Evolutionary conservation across 2,113 vertebrate genomes (phyloP).

Genomic region (Phaetusa simplex): DNA sequence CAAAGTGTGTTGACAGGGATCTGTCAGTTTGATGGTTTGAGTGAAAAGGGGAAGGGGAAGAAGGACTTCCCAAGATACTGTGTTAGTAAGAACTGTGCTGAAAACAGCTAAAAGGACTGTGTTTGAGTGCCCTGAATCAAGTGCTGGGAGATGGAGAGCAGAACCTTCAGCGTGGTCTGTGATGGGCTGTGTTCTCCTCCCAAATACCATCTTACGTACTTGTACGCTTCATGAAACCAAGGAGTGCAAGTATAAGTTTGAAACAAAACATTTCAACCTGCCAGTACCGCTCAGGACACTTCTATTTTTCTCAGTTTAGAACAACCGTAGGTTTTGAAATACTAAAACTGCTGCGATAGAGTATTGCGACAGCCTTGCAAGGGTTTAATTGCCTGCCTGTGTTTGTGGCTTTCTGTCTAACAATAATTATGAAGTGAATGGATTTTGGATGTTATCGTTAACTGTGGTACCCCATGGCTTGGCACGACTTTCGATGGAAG

Average conservation of each 20-base stretch:
- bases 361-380: background rate
- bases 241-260: background rate
- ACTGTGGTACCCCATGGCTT: background rate
- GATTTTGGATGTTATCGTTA: background rate
- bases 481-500: background rate
- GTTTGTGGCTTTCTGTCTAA: background rate
- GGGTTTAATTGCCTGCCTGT: background rate
- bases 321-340: background rate
- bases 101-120: background rate
- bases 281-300: background rate
- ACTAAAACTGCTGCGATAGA: fast-evolving
- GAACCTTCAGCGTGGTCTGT: background rate
- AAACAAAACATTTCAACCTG: background rate
- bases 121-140: background rate
- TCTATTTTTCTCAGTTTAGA: background rate
- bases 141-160: background rate
- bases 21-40: background rate
- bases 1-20: background rate
- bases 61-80: background rate
- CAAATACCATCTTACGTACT: background rate
- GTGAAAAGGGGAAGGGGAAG: background rate
- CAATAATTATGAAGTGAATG: background rate
- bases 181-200: background rate
- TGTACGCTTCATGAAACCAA: background rate
- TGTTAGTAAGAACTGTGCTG: background rate